These are phyloP conservation scores for Solenodon paradoxus DNA, from an alignment of 2,113 vertebrate genomes.

Conservation along the genomic window DNA sequence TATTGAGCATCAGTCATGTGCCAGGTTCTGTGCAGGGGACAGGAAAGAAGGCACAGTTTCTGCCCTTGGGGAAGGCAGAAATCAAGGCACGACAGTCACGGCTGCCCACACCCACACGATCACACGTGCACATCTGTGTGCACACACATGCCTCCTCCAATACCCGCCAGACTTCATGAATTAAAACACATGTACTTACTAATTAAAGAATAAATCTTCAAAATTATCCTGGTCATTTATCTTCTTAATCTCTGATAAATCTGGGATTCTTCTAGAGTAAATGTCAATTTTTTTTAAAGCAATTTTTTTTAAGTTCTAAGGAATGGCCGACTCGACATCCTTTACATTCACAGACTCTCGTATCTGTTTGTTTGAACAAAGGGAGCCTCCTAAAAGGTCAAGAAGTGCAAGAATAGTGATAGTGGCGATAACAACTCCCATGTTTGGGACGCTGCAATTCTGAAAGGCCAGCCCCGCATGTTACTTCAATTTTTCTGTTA, in stretches of 20 bases:
- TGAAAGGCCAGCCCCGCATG: not conserved
- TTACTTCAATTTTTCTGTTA: not conserved
- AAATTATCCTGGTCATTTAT: conserved; percentile 28
- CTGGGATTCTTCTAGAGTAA: conserved; percentile 43
- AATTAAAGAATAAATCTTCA: conserved; percentile 17
- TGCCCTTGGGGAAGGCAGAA: conserved; percentile 61
- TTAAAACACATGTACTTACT: not conserved
- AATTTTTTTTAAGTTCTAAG: conserved; percentile 11
- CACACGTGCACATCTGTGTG: not conserved
- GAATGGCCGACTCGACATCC: conserved; percentile 33
- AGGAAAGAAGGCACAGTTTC: conserved; percentile 48
- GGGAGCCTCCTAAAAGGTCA: not conserved
- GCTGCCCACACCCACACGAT: not conserved
- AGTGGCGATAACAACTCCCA: not conserved
- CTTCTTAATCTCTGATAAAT: not conserved
- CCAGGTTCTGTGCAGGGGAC: conserved; percentile 59
- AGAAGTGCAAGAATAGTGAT: not conserved
- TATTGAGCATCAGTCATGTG: conserved; percentile 75
- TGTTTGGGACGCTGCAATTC: not conserved
- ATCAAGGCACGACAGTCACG: conserved; percentile 1
- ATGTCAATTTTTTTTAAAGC: not conserved
- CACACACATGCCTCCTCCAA: not conserved
- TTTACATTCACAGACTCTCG: not conserved
- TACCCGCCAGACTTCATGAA: not conserved
- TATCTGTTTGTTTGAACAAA: conserved; percentile 32